Conservation (phyloP, 2,797 vertebrate genomes). For the Eulemur albifrons region DNA sequence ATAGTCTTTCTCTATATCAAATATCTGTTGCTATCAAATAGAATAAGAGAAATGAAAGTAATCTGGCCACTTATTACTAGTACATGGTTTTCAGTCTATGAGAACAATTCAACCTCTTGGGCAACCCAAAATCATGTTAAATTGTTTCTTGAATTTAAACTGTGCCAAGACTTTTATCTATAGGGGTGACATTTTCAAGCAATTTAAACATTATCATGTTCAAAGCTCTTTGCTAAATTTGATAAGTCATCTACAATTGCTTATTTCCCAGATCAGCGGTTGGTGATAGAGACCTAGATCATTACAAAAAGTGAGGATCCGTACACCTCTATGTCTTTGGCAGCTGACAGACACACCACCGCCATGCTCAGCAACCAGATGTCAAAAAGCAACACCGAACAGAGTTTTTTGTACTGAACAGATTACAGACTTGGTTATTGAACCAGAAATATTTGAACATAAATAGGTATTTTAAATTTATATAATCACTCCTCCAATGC, state of each 20-base stretch:
- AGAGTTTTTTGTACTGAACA: slow-evolving; percentile 70
- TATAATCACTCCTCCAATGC: neutral
- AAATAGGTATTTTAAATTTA: slow-evolving; percentile 53
- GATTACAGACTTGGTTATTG: slow-evolving; percentile 65
- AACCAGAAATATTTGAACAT: slow-evolving; percentile 66
- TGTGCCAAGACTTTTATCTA: slow-evolving; percentile 61
- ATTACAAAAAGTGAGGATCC: slow-evolving; percentile 80
- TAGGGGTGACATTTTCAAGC: slow-evolving; percentile 54
- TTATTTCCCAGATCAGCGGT: slow-evolving; percentile 85
- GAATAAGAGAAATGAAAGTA: slow-evolving; percentile 16
- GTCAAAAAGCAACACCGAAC: slow-evolving; percentile 74
- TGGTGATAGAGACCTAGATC: slow-evolving; percentile 77
- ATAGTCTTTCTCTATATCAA: neutral
- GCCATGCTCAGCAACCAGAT: slow-evolving; percentile 48
- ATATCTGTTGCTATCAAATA: neutral
- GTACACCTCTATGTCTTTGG: slow-evolving; percentile 74
- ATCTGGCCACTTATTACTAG: neutral
- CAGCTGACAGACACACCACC: slow-evolving; percentile 73
- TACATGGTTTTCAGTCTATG: neutral
- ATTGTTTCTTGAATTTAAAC: slow-evolving; percentile 70
- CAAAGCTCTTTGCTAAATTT: slow-evolving; percentile 77
- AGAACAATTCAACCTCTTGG: slow-evolving; percentile 22
- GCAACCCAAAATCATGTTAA: slow-evolving; percentile 66
- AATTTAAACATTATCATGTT: slow-evolving; percentile 63
- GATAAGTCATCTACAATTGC: slow-evolving; percentile 80